Conservation (phyloP, 1,140 invertebrate species). For the Laodelphax striatellus region DNA sequence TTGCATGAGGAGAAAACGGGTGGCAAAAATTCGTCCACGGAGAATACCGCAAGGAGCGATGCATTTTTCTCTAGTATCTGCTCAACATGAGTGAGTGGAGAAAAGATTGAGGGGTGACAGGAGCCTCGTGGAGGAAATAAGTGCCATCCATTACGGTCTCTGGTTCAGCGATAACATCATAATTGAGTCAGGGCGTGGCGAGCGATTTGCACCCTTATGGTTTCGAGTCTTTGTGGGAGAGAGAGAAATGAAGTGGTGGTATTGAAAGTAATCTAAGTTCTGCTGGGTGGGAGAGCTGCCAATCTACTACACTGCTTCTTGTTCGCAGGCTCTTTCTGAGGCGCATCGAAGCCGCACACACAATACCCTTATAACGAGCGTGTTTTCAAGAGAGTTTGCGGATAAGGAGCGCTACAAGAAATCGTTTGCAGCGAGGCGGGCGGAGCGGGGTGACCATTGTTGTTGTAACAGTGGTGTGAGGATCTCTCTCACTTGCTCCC, state of each 20-base stretch:
- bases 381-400: not conserved
- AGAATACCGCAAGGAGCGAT: too few relatives aligned
- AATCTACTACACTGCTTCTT: too few relatives aligned
- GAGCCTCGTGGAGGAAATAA: conserved; percentile 12
- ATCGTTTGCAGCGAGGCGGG: too few relatives aligned
- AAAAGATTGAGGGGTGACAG: too few relatives aligned
- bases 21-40: too few relatives aligned
- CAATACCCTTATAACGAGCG: conserved; percentile 10
- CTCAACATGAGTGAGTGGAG: too few relatives aligned
- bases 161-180: conserved; percentile 17
- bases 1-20: too few relatives aligned
- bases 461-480: too few relatives aligned
- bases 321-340: not conserved
- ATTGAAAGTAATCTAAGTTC: conserved; percentile 14
- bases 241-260: conserved; percentile 13
- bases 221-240: conserved; percentile 4
- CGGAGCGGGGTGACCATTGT: too few relatives aligned
- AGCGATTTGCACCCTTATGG: conserved; percentile 18
- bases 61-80: too few relatives aligned
- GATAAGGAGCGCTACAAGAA: too few relatives aligned
- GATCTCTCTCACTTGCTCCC: too few relatives aligned
- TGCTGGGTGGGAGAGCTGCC: not conserved
- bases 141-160: conserved; percentile 16
- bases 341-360: conserved; percentile 3
- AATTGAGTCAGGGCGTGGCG: conserved; percentile 15